phyloP scores from a whole-genome alignment of 2,888 invertebrate species.

The Cyrtodaria siliqua region DNA sequence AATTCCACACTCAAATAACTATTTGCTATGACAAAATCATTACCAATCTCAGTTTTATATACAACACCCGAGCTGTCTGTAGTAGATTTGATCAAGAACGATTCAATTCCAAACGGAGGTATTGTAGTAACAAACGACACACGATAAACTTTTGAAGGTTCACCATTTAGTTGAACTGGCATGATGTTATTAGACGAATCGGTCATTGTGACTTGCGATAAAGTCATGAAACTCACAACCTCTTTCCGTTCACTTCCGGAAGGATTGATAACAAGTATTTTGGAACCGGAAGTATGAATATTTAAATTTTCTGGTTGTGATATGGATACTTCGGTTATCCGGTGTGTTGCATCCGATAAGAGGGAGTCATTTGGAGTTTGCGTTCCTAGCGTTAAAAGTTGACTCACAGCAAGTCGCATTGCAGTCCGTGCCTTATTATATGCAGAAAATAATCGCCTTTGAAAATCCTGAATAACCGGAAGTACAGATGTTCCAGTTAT shows the following conservation, averaged over 20 bases:
- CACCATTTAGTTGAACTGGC: slow-evolving; percentile 3
- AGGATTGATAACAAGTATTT: slow-evolving; percentile 39
- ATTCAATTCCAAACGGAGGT: slow-evolving; percentile 89
- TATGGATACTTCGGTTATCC: not conserved
- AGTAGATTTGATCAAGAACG: slow-evolving; percentile 83
- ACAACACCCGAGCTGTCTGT: too few species aligned
- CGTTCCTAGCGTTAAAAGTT: slow-evolving; percentile 62
- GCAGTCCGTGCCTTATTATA: slow-evolving; percentile 62
- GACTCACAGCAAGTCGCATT: slow-evolving; percentile 57
- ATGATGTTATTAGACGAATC: not conserved
- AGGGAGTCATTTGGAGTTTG: slow-evolving; percentile 8
- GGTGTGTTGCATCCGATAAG: slow-evolving; percentile 9
- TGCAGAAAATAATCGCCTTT: slow-evolving; percentile 66
- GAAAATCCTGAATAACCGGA: slow-evolving; percentile 96
- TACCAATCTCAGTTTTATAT: too few species aligned
- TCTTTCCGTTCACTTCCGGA: slow-evolving; percentile 51
- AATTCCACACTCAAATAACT: slow-evolving; percentile 68
- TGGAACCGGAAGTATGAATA: slow-evolving; percentile 33
- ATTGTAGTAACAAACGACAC: slow-evolving; percentile 88
- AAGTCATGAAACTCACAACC: slow-evolving; percentile 53
- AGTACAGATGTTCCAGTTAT: slow-evolving; percentile 98
- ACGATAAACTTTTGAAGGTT: not conserved
- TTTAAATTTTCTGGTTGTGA: not conserved
- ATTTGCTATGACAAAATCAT: slow-evolving; percentile 66
- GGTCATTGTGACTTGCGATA: slow-evolving; percentile 11